phyloP scores from a whole-genome alignment of 2,797 vertebrate species.

The Periophthalmus magnuspinnatus region DNA sequence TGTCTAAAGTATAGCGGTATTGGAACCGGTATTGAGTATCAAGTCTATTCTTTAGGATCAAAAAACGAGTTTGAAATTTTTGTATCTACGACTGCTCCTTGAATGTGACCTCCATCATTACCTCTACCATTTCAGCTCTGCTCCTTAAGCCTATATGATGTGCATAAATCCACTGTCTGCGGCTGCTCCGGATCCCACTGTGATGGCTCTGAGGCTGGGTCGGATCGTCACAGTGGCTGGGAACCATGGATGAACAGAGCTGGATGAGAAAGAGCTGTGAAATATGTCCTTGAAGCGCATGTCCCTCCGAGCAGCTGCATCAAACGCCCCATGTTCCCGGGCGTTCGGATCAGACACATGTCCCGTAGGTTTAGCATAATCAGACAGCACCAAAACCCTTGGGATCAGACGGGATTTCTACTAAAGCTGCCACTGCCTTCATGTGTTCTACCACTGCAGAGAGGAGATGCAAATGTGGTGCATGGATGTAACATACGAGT shows the following conservation, averaged over 20 bases:
- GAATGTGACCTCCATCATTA: not conserved
- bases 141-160: not conserved
- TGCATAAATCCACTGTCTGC: slow-evolving; percentile 13
- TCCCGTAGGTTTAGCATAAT: slow-evolving; percentile 60
- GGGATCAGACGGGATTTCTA: slow-evolving; percentile 28
- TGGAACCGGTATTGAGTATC: no score
- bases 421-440: slow-evolving; percentile 41
- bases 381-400: slow-evolving; percentile 23
- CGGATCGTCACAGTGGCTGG: not conserved
- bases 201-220: slow-evolving; percentile 21
- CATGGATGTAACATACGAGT: not conserved
- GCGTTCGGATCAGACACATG: slow-evolving; percentile 33
- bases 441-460: slow-evolving; percentile 17
- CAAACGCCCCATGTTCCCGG: slow-evolving; percentile 43
- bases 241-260: slow-evolving; percentile 12
- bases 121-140: not conserved
- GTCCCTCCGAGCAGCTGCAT: slow-evolving; percentile 44
- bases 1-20: no score
- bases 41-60: no score
- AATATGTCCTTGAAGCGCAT: slow-evolving; percentile 51
- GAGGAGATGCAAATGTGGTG: not conserved
- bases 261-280: slow-evolving; percentile 28
- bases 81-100: not conserved
- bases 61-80: no score
- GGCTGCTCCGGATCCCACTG: not conserved